These are phyloP conservation scores for Smittia sp. DNA, from an alignment of 2,888 invertebrate species.

Conservation along the genomic window DNA sequence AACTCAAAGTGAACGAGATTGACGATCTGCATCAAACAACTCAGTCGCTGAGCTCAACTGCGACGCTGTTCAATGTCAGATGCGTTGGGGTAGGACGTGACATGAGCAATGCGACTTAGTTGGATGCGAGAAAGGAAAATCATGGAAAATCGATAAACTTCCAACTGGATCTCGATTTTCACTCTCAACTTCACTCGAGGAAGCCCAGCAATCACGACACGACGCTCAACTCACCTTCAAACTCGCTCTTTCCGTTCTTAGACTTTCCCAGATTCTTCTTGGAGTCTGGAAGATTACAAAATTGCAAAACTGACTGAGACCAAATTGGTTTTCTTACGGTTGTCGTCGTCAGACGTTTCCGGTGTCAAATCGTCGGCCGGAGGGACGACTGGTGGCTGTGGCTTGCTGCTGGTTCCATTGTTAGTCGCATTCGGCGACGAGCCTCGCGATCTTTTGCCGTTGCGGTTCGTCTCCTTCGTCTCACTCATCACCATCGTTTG, in stretches of 20 bases:
- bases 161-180: background rate
- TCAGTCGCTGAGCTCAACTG: background rate
- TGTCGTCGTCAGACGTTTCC: slow-evolving; percentile 33
- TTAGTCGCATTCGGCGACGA: slow-evolving; percentile 6
- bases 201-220: background rate
- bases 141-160: background rate
- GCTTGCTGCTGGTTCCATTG: background rate
- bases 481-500: slow-evolving; percentile 33
- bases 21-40: background rate
- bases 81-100: slow-evolving; percentile 2
- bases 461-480: slow-evolving; percentile 4
- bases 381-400: background rate
- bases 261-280: slow-evolving; percentile 31
- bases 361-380: slow-evolving; percentile 10
- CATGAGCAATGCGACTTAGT: background rate
- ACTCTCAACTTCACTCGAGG: background rate
- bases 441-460: slow-evolving; percentile 33
- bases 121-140: background rate
- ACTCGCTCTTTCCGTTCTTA: slow-evolving; percentile 37
- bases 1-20: background rate
- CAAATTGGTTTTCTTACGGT: too few species aligned
- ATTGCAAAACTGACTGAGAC: too few species aligned
- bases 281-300: slow-evolving; percentile 4
- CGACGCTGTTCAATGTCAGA: background rate
- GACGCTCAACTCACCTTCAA: slow-evolving; percentile 29